Conservation (phyloP, 1,140 invertebrate genomes). For the Meloidogyne chitwoodi region DNA sequence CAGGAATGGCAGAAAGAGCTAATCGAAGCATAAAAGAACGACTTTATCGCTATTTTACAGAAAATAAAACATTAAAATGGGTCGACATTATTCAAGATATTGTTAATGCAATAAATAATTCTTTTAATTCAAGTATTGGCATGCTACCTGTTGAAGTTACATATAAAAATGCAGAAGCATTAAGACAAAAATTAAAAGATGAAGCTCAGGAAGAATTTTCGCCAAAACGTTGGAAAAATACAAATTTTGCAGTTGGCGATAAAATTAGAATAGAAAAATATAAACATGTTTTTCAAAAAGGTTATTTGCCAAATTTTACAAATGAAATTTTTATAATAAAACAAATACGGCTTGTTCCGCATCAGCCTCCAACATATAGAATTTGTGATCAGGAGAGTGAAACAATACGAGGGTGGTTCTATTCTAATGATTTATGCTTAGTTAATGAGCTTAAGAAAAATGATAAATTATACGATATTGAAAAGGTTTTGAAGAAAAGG, state of each 20-base stretch:
- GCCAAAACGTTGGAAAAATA: neutral
- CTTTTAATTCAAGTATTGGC: slow-evolving; percentile 20
- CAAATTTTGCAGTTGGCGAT: slow-evolving; percentile 4
- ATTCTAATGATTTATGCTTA: too few species aligned
- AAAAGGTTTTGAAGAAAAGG: too few species aligned
- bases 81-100: slow-evolving; percentile 29
- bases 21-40: slow-evolving; percentile 35
- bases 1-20: slow-evolving; percentile 31
- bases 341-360: too few species aligned
- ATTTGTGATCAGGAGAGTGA: too few species aligned
- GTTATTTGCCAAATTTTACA: too few species aligned
- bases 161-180: slow-evolving; percentile 18
- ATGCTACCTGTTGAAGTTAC: slow-evolving; percentile 18
- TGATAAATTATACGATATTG: too few species aligned
- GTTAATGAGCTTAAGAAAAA: too few species aligned
- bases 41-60: slow-evolving; percentile 36
- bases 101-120: slow-evolving; percentile 29
- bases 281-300: too few species aligned
- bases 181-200: neutral
- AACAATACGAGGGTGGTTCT: too few species aligned
- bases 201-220: neutral
- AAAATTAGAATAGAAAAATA: slow-evolving; percentile 14
- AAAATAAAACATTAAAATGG: slow-evolving; percentile 16
- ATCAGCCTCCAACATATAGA: too few species aligned
- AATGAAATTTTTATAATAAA: too few species aligned